Evolutionary conservation across 2,113 vertebrate genomes (phyloP), one percentile per base, ranked within the genome.

Genomic region (Lasiurus cinereus): DNA sequence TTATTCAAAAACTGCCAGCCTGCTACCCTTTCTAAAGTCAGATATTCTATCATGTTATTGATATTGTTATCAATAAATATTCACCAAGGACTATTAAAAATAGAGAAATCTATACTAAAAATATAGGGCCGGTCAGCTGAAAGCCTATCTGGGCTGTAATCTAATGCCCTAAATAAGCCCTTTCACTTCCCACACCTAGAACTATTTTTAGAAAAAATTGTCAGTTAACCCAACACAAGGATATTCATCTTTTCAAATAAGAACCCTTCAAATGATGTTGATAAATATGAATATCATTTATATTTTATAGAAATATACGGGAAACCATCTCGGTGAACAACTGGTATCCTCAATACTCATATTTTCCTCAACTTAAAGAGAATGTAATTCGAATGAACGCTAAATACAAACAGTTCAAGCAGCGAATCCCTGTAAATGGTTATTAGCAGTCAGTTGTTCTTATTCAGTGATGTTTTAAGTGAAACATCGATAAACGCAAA

Each of bases 21-120:
- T 78, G 77, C 16, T 14, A 33, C 48, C 12, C 2, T 86, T 27
- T 79, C 36, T 22, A 62, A 59, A 39, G 6, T 24, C 31, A 84
- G 36, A 27, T 1, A 7, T 8, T 48, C 52, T 87, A 46, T 52
- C 43, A 39, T 21, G 69, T 82, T 56, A 89, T 4, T 80, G 56
- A 69, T 33, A 85, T 9, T 54, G 15, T 46, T 88, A 48, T 12
- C 43, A 56, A 64, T 73, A 69, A 88, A 27, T 39, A 62, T 4
- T 83, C 62, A 33, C 0, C 66, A 62, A 88, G 59, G 19, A 72
- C 19, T 66, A 77, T 67, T 82, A 85, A 91, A 52, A 12, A 64
- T 12, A 92, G 74, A 77, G 48, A 93, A 72, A 83, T 48, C 59
- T 66, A 46, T 12, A 76, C 59, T 36, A 79, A 39, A 91, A 91